A percentile compares a stretch with the other conserved stretches of the same genome.
phyloP scores from a whole-genome alignment of 1,140 invertebrate species.

The Euglossa dilemma region DNA sequence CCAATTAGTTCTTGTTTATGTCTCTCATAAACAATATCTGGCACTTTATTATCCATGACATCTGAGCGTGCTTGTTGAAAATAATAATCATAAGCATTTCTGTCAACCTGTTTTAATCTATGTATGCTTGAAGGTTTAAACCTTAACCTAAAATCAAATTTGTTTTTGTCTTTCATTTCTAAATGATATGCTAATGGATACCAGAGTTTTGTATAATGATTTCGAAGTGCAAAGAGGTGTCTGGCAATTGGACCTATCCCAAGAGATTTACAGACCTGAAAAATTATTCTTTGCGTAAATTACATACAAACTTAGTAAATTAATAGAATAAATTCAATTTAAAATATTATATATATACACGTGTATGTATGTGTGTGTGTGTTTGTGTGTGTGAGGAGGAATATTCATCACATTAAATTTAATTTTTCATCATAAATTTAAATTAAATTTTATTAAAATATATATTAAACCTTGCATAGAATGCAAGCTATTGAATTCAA shows the following conservation, averaged over 20 bases:
- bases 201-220: conserved; percentile 85
- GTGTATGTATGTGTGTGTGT: too few species aligned
- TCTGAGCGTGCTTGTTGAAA: conserved; percentile 92
- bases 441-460: not conserved
- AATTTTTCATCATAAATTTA: not conserved
- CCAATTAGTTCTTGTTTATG: conserved; percentile 90
- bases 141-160: conserved; percentile 89
- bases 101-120: conserved; percentile 87
- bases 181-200: conserved; percentile 83
- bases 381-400: not conserved
- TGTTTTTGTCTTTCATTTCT: conserved; percentile 81
- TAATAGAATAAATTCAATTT: not conserved
- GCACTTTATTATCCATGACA: conserved; percentile 89
- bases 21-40: conserved; percentile 89
- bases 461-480: not conserved
- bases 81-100: conserved; percentile 91
- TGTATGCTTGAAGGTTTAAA: conserved; percentile 88
- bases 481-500: too few species aligned
- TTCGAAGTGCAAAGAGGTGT: conserved; percentile 89
- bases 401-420: not conserved
- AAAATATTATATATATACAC: not conserved
- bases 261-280: conserved; percentile 85
- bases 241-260: conserved; percentile 89
- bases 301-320: not conserved
- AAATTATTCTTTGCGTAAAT: conserved; percentile 36